Conservation (phyloP, 2,888 invertebrate species). For the Heterodera filipjevi region DNA sequence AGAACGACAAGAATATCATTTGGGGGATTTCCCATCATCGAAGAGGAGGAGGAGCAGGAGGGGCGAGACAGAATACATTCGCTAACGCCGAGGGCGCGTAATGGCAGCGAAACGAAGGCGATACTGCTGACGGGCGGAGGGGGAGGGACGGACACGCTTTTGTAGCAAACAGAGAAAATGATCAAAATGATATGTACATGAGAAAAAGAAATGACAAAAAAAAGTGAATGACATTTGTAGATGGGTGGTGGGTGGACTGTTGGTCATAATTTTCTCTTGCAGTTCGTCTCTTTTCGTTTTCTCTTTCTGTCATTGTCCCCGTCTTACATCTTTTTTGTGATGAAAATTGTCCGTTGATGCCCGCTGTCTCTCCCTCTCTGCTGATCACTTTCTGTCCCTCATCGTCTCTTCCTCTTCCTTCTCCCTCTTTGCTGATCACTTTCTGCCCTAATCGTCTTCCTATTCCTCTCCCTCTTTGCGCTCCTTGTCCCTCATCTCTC, state of each 20-base stretch:
- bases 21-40: background rate
- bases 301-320: too few relatives aligned
- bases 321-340: too few relatives aligned
- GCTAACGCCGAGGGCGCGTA: background rate
- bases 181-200: background rate
- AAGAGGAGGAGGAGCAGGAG: background rate
- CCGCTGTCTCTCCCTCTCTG: too few relatives aligned
- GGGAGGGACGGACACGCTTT: background rate
- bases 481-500: background rate
- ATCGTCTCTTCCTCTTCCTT: too few relatives aligned
- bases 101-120: background rate
- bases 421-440: too few relatives aligned
- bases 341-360: too few relatives aligned
- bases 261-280: too few relatives aligned
- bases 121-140: background rate
- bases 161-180: background rate
- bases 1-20: background rate
- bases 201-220: background rate
- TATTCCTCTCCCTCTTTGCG: too few relatives aligned
- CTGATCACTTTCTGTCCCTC: too few relatives aligned
- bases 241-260: too few relatives aligned
- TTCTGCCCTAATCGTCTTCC: too few relatives aligned
- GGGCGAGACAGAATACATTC: background rate
- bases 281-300: too few relatives aligned
- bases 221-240: background rate